Percentiles rank a stretch among this genome's conserved stretches.
These are phyloP conservation scores for Caenorhabditis wallacei DNA, from an alignment of 2,888 invertebrate species.

Conservation along the genomic window DNA sequence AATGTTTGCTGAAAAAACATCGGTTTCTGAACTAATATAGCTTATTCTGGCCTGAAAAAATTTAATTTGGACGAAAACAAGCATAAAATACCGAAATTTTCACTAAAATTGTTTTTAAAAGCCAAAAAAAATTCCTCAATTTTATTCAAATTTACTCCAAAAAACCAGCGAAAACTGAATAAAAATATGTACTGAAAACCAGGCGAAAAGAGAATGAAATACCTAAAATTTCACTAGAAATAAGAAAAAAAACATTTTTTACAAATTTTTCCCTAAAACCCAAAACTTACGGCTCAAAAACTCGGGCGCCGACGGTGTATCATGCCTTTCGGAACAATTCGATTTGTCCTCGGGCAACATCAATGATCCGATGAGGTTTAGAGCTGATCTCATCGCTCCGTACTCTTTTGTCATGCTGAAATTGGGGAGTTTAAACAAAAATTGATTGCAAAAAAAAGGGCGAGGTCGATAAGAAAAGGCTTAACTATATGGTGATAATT, in stretches of 20 bases:
- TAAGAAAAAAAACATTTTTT: too few species aligned
- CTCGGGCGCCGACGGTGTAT: conserved; percentile 71
- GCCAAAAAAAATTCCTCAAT: neutral
- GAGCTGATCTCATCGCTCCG: conserved; percentile 57
- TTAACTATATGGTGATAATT: neutral
- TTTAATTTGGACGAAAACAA: too few species aligned
- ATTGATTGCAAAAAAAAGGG: neutral
- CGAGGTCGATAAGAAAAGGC: neutral
- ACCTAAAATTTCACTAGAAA: too few species aligned
- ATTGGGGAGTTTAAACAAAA: neutral
- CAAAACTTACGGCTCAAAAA: conserved; percentile 69
- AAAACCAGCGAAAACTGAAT: too few species aligned
- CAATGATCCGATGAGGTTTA: conserved; percentile 65
- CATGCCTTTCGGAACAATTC: conserved; percentile 68
- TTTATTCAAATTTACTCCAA: too few species aligned
- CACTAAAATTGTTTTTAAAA: too few species aligned
- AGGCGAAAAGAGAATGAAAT: too few species aligned
- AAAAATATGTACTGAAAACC: too few species aligned
- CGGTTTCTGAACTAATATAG: too few species aligned
- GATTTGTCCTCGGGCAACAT: conserved; percentile 68
- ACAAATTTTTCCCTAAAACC: neutral
- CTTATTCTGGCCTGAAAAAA: too few species aligned
- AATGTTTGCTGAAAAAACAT: too few species aligned
- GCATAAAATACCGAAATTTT: too few species aligned
- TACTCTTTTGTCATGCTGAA: conserved; percentile 30